Base-by-base conservation (phyloP, 1,140 invertebrate species). In the Bicyclus anynana region DNA sequence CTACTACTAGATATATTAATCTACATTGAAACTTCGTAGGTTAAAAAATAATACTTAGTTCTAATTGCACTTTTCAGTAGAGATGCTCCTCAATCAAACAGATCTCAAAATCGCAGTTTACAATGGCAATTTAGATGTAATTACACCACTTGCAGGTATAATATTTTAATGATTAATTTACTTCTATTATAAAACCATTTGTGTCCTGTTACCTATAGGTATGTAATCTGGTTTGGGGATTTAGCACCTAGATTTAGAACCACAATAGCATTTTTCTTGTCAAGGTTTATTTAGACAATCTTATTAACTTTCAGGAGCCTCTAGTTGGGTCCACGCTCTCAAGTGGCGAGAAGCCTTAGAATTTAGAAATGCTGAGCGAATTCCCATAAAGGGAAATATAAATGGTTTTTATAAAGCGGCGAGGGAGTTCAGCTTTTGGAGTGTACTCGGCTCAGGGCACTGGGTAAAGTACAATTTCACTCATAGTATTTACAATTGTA, bases 61-160 rank as follows among this genome's bases (percentile, higher is more conserved):
- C n/a, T n/a, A n/a, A n/a, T n/a, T n/a, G n/a, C n/a, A n/a, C n/a
- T 60, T 84, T 82, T 69, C 70, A 87, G 81, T 84, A 67, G 81
- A 84, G 59, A 68, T 62, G 29, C 57, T 87, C 13, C 50, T 84
- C 35, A 79, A 84, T 59, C 62, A 59, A 5, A 84, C 80, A 2
- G 66, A 69, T 12, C 57, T 87, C 20, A 82, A 82, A 59, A 70
- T 87, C 44, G 77, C 67, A 4, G 69, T 87, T 14, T 87, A 82
- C 26, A 87, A 87, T 66, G 84, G 84, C 47, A 87, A 87, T 58
- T 67, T 84, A 53, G 84, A 87, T 48, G 70, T 72, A 0, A 69
- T 84, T 7, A 80, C 80, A 20, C 79, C 84, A 2, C 58, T 87
- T 27, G 74, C 76, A 20, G 84, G 84, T 84, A 73, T n/a, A n/a